These are phyloP conservation scores for Xiphophorus couchianus DNA, from an alignment of 2,113 vertebrate genomes.

Conservation along the genomic window DNA sequence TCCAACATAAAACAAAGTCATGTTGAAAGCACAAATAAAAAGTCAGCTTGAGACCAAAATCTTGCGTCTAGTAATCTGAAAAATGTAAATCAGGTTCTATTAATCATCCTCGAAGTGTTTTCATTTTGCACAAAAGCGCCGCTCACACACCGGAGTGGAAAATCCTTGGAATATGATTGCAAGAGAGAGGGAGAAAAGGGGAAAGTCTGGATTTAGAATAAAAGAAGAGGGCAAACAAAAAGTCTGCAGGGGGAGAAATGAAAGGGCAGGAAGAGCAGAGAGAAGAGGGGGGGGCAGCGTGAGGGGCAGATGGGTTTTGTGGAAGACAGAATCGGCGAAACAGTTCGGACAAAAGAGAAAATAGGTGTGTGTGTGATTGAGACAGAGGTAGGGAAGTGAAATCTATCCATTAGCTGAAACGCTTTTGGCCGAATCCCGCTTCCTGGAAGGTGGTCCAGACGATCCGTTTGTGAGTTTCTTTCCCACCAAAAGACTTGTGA, in stretches of 20 bases:
- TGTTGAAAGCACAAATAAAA: background rate
- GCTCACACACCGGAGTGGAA: constrained; percentile 12
- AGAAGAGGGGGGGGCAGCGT: constrained; percentile 25
- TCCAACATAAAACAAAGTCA: background rate
- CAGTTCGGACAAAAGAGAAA: constrained; percentile 44
- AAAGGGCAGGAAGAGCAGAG: constrained; percentile 54
- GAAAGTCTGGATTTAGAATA: constrained; percentile 29
- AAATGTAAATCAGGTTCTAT: background rate
- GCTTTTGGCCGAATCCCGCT: constrained; percentile 58
- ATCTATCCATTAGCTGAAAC: constrained; percentile 48
- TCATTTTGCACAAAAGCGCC: constrained; percentile 4
- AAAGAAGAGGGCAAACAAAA: constrained; percentile 25
- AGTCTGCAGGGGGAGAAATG: constrained; percentile 17
- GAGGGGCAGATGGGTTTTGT: constrained; percentile 54
- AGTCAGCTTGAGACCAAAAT: background rate
- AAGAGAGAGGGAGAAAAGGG: constrained; percentile 20
- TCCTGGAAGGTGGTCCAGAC: constrained; percentile 48
- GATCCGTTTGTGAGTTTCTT: constrained; percentile 34
- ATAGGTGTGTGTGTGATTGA: constrained; percentile 17
- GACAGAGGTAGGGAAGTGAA: background rate
- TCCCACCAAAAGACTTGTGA: constrained; percentile 15
- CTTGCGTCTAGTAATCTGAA: background rate
- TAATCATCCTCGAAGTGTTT: background rate
- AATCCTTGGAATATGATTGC: constrained; percentile 14
- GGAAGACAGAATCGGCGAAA: constrained; percentile 45